Percentiles rank a stretch among this genome's conserved stretches.
phyloP scores from a whole-genome alignment of 2,797 vertebrate genomes.

The Anguilla marmorata region DNA sequence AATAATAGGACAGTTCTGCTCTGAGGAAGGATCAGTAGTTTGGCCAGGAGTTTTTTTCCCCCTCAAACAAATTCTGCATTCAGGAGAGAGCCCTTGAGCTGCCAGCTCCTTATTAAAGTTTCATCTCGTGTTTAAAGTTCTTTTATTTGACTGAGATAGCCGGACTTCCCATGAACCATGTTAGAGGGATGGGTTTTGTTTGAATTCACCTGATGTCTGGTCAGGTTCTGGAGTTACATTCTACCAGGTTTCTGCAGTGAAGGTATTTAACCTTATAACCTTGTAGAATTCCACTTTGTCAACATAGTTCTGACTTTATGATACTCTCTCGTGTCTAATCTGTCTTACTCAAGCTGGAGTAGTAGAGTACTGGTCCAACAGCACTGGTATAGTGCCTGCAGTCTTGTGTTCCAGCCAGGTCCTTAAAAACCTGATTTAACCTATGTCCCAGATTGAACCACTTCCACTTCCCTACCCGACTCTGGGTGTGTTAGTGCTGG shows the following conservation, averaged over 20 bases:
- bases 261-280: not conserved
- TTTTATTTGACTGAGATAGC: not conserved
- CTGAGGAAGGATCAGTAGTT: not conserved
- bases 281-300: slow-evolving; percentile 8
- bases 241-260: not conserved
- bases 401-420: not conserved
- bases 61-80: not conserved
- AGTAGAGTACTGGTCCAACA: not conserved
- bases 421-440: not conserved
- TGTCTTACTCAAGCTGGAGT: not conserved
- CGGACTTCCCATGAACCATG: not conserved
- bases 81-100: not conserved
- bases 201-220: not conserved
- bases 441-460: not conserved
- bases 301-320: slow-evolving; percentile 11
- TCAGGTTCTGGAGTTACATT: not conserved
- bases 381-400: not conserved
- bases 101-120: slow-evolving; percentile 7
- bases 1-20: not conserved
- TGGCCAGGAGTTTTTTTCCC: not conserved
- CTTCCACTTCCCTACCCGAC: not conserved
- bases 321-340: not conserved
- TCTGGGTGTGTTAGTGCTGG: not conserved
- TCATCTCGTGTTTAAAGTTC: not conserved
- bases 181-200: not conserved